Conservation (phyloP, 1,140 invertebrate genomes). For the Papilio glaucus region DNA sequence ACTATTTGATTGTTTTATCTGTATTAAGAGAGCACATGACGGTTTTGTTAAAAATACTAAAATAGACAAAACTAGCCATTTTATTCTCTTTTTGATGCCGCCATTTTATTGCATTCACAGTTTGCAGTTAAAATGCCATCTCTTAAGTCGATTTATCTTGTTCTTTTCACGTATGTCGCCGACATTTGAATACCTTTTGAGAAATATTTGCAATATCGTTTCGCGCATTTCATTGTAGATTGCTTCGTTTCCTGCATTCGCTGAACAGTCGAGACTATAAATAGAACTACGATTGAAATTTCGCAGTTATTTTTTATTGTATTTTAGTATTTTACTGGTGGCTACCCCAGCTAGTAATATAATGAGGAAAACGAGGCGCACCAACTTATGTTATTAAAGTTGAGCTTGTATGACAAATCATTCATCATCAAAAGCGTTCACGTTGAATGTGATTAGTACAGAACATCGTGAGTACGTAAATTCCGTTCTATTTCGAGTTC, state of each 20-base stretch:
- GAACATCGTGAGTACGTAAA: not conserved
- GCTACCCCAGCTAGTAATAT: too few species aligned
- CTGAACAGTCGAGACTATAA: not conserved
- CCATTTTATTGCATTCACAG: not conserved
- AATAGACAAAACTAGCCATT: too few species aligned
- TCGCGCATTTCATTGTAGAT: not conserved
- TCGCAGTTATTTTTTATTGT: not conserved
- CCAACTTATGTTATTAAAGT: not conserved
- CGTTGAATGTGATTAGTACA: not conserved
- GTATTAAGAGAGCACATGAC: not conserved
- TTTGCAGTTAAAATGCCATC: not conserved
- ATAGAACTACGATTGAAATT: not conserved
- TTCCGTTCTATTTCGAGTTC: slow-evolving; percentile 5
- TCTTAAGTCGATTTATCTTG: not conserved
- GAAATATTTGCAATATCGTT: slow-evolving; percentile 12
- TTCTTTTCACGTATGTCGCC: slow-evolving; percentile 16
- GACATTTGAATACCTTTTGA: slow-evolving; percentile 19
- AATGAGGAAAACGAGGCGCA: not conserved
- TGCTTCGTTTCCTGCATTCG: not conserved
- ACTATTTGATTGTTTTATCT: not conserved
- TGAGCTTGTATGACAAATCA: not conserved
- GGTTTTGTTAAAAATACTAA: too few species aligned
- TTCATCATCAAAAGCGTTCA: not conserved
- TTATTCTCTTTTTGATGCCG: not conserved
- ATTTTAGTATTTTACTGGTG: not conserved